Percentiles rank a stretch among this genome's conserved stretches.
phyloP scores from a whole-genome alignment of 2,888 invertebrate species.

The Polymixis flavicincta region DNA sequence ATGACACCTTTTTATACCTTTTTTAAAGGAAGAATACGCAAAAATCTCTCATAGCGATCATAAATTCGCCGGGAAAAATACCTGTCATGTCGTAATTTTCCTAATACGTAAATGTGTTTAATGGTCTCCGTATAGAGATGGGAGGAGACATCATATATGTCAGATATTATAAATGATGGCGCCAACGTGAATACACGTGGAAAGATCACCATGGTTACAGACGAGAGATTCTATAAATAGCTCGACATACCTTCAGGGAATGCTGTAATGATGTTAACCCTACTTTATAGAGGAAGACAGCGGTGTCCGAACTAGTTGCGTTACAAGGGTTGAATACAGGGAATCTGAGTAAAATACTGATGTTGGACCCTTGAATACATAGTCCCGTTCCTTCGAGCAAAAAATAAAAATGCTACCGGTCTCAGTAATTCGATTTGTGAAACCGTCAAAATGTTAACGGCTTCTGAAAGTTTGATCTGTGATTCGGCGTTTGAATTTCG shows the following conservation, averaged over 20 bases:
- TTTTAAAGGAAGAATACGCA: neutral
- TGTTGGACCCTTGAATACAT: neutral
- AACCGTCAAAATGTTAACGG: neutral
- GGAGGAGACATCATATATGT: slow-evolving; percentile 4
- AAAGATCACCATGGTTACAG: slow-evolving; percentile 39
- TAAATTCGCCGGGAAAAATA: neutral
- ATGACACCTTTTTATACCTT: slow-evolving; percentile 5
- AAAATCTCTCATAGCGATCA: slow-evolving; percentile 5
- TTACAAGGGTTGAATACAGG: slow-evolving; percentile 3
- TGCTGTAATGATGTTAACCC: slow-evolving; percentile 27
- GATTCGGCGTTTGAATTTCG: slow-evolving; percentile 7
- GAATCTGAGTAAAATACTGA: slow-evolving; percentile 8
- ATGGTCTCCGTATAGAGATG: neutral
- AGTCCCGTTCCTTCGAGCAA: neutral
- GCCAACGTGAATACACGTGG: slow-evolving; percentile 7
- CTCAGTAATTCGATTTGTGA: neutral
- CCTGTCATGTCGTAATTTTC: neutral
- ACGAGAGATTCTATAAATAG: slow-evolving; percentile 13
- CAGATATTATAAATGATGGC: slow-evolving; percentile 1
- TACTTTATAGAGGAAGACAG: neutral
- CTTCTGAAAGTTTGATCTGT: neutral
- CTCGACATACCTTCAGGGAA: slow-evolving; percentile 11
- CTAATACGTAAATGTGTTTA: slow-evolving; percentile 14
- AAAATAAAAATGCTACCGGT: neutral
- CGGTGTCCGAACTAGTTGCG: neutral